Percentiles rank a stretch among this genome's conserved stretches.
Conservation (phyloP, 2,113 vertebrate species). For the Plotosus lineatus region DNA sequence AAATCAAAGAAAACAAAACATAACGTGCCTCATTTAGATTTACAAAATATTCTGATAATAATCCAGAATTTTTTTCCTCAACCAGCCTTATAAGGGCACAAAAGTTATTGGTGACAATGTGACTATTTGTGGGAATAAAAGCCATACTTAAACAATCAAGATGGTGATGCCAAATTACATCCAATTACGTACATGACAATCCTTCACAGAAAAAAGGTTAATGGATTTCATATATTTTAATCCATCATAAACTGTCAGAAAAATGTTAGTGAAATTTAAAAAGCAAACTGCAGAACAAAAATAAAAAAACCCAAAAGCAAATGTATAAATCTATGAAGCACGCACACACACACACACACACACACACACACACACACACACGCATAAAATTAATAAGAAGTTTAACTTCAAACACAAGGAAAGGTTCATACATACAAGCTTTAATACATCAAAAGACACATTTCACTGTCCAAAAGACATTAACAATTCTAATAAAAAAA, state of each 20-base stretch:
- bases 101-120: background rate
- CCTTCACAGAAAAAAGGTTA: background rate
- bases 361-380: too few species aligned
- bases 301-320: constrained; percentile 24
- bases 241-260: constrained; percentile 44
- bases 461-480: constrained; percentile 58
- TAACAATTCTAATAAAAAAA: constrained; percentile 63
- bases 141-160: background rate
- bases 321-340: background rate
- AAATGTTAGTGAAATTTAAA: constrained; percentile 13
- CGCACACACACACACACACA: too few species aligned
- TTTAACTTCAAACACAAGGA: constrained; percentile 57
- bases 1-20: too few species aligned
- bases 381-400: constrained; percentile 50
- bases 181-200: background rate
- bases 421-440: constrained; percentile 32
- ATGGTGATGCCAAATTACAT: background rate
- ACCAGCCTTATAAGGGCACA: background rate
- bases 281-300: too few species aligned
- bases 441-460: constrained; percentile 49
- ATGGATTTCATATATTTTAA: constrained; percentile 35
- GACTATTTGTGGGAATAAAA: too few species aligned
- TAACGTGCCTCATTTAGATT: too few species aligned
- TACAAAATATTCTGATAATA: too few species aligned
- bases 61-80: too few species aligned